Conservation (phyloP, 2,113 vertebrate species). For the Epinephelus cyanopodus region DNA sequence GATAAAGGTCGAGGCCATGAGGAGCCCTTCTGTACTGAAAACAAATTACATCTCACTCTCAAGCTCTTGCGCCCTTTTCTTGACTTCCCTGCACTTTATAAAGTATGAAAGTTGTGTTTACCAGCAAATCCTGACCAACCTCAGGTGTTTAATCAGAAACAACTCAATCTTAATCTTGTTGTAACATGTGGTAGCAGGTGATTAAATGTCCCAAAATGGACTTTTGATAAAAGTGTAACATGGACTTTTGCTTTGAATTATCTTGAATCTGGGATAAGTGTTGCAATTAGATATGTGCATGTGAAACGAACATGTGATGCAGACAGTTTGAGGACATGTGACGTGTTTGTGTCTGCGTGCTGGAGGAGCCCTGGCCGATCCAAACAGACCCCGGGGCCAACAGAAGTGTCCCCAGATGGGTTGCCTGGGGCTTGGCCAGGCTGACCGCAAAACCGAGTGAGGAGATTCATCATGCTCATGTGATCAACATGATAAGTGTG, state of each 20-base stretch:
- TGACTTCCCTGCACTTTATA: neutral
- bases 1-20: slow-evolving; percentile 42
- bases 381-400: slow-evolving; percentile 60
- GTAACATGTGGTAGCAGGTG: neutral
- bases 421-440: slow-evolving; percentile 70
- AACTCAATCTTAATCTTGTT: too few relatives aligned
- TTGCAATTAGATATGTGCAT: neutral
- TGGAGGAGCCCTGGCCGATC: slow-evolving; percentile 53
- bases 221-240: neutral
- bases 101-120: neutral
- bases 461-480: slow-evolving; percentile 77
- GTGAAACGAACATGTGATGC: slow-evolving; percentile 32
- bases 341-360: slow-evolving; percentile 18
- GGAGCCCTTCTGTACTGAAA: slow-evolving; percentile 43
- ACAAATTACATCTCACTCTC: slow-evolving; percentile 28
- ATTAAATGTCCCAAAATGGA: neutral
- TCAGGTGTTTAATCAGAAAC: neutral
- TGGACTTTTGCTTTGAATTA: neutral
- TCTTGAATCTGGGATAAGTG: neutral
- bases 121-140: neutral
- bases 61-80: neutral
- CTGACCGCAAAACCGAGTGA: slow-evolving; percentile 52
- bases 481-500: slow-evolving; percentile 70
- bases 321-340: slow-evolving; percentile 41
- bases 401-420: slow-evolving; percentile 82